Evolutionary conservation across 2,888 invertebrate species (phyloP).

Genomic region (Catocala nupta): DNA sequence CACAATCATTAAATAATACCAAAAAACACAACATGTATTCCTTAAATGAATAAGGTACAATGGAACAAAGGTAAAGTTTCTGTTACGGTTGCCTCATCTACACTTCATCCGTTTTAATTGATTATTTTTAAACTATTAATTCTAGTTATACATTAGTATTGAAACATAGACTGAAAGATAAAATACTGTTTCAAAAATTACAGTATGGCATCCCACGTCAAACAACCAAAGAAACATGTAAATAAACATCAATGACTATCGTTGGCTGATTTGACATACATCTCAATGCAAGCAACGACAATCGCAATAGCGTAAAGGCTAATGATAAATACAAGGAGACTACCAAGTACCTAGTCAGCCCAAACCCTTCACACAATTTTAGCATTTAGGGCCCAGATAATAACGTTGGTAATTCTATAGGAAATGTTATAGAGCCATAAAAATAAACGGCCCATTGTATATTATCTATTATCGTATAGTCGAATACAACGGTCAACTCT

Average conservation of each 20-base stretch:
- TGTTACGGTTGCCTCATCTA: too few relatives aligned
- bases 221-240: neutral
- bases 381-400: conserved; percentile 15
- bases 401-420: conserved; percentile 25
- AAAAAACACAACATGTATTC: too few relatives aligned
- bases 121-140: too few relatives aligned
- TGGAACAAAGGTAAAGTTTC: too few relatives aligned
- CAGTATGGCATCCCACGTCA: neutral
- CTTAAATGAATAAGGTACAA: too few relatives aligned
- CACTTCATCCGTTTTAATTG: too few relatives aligned
- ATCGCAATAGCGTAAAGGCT: conserved; percentile 45
- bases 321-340: conserved; percentile 34
- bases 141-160: too few relatives aligned
- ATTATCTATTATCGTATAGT: conserved; percentile 26
- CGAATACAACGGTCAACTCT: conserved; percentile 46
- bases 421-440: conserved; percentile 22
- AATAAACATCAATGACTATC: conserved; percentile 17
- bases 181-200: neutral
- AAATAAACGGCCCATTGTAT: conserved; percentile 49
- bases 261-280: conserved; percentile 38
- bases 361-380: conserved; percentile 30
- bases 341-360: conserved; percentile 26
- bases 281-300: conserved; percentile 37
- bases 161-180: too few relatives aligned
- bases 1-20: too few relatives aligned